phyloP scores from a whole-genome alignment of 2,797 vertebrate genomes.

The Okamejei kenojei region DNA sequence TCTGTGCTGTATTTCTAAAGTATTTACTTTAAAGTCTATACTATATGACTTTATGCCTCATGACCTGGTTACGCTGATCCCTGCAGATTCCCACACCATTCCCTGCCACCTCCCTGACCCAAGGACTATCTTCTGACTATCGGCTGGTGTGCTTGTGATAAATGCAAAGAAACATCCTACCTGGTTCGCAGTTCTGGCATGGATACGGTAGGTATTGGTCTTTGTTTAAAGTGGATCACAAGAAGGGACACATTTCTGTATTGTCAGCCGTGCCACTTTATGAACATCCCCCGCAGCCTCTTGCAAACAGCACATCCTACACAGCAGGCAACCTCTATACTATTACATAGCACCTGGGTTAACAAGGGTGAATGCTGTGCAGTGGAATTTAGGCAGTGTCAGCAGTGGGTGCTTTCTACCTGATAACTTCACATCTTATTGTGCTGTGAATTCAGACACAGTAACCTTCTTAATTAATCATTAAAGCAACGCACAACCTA shows the following conservation, averaged over 20 bases:
- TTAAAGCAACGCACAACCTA: slow-evolving; percentile 4
- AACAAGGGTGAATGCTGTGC: not conserved
- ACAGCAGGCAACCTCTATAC: not conserved
- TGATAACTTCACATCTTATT: slow-evolving; percentile 1
- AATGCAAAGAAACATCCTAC: not conserved
- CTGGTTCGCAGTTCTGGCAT: not conserved
- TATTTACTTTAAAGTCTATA: too few relatives aligned
- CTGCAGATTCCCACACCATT: too few relatives aligned
- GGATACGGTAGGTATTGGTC: not conserved
- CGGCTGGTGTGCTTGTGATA: not conserved
- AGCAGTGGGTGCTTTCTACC: not conserved
- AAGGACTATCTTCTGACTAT: not conserved
- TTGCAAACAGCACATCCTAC: not conserved
- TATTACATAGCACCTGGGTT: not conserved
- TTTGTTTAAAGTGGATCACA: not conserved
- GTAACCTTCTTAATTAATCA: slow-evolving; percentile 27
- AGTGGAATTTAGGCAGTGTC: not conserved
- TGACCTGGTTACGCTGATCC: too few relatives aligned
- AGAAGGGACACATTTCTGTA: not conserved
- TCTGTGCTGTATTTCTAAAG: too few relatives aligned
- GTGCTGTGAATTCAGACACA: slow-evolving; percentile 7
- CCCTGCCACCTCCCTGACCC: not conserved
- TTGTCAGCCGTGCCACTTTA: not conserved
- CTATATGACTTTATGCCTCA: too few relatives aligned
- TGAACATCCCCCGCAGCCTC: not conserved